Base-by-base conservation (phyloP, 2,888 invertebrate genomes). In the Watsonalla cultraria region DNA sequence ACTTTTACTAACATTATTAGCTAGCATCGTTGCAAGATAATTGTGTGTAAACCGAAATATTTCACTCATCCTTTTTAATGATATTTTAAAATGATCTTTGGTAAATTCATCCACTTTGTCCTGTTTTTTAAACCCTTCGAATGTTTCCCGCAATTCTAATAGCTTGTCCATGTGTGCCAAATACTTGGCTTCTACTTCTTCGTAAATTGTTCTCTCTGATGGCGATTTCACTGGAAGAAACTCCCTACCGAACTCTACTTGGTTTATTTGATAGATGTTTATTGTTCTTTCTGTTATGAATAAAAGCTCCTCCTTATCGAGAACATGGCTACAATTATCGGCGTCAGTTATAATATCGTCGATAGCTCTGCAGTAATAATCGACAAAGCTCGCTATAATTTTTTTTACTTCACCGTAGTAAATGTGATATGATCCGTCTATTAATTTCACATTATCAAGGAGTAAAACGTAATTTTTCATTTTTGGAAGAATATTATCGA, bases 351-450 rank as follows among this genome's bases (percentile, higher is more conserved):
- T 58, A 1, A 74, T 60, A n/a, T 70, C 65, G 51, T 82, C 78
- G 56, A 84, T 76, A 5, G 65, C 58, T 46, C 66, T 54, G 33
- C 65, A 64, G 67, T 77, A 82, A 53, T 70, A 80, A 51, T 58
- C 64, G 2, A 78, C 55, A 57, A 82, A 87, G 47, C 77, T 74
- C 6, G 61, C 66, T 0, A 86, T 55, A 1, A 79, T 61, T 33
- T 59, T 65, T 60, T 82, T 86, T 5, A 87, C 55, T 49, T 81
- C 68, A 0, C 82, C 82, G 50, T 82, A 88, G 58, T 77, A 85
- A 0, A 65, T 60, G 51, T 80, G 73, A 47, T 82, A 77, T 0
- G 54, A 56, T 5, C 70, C 76, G 56, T 80, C 79, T 51, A 65
- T 61, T n/a, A 74, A 76, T 56, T 74, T 63, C 8, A 80, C 56